Conservation (phyloP, 2,888 invertebrate species). For the Nasonovia ribisnigri region DNA sequence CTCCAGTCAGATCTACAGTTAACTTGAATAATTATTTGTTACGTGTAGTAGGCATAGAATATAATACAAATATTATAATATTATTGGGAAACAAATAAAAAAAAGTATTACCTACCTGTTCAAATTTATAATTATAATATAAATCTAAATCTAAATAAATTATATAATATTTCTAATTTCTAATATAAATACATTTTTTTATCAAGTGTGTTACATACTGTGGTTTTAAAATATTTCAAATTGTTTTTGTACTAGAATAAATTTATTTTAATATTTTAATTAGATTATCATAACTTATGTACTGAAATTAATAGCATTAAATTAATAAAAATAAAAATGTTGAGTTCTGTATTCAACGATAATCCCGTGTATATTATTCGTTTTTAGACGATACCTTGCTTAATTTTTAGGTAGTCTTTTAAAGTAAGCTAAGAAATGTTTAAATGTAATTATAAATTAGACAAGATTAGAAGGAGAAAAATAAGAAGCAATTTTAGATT, state of each 20-base stretch:
- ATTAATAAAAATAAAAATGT: conserved; percentile 2
- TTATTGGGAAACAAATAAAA: background rate
- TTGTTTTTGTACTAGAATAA: background rate
- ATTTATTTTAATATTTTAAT: background rate
- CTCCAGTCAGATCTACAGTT: background rate
- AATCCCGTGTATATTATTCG: background rate
- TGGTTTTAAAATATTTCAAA: background rate
- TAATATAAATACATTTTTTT: too few species aligned
- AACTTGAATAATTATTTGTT: background rate
- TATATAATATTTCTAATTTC: background rate
- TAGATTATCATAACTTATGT: background rate
- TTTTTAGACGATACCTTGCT: background rate
- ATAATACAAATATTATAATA: background rate
- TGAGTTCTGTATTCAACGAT: background rate
- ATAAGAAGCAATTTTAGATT: background rate
- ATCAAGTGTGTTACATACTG: background rate
- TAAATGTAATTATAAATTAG: background rate
- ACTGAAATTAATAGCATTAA: background rate
- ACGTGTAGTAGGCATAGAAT: background rate
- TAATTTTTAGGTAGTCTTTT: background rate
- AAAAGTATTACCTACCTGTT: background rate
- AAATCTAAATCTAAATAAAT: too few species aligned
- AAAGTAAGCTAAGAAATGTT: background rate
- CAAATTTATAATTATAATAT: background rate
- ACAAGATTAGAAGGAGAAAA: background rate